phyloP scores from a whole-genome alignment of 2,888 invertebrate genomes.

The Acholoe squamosa region DNA sequence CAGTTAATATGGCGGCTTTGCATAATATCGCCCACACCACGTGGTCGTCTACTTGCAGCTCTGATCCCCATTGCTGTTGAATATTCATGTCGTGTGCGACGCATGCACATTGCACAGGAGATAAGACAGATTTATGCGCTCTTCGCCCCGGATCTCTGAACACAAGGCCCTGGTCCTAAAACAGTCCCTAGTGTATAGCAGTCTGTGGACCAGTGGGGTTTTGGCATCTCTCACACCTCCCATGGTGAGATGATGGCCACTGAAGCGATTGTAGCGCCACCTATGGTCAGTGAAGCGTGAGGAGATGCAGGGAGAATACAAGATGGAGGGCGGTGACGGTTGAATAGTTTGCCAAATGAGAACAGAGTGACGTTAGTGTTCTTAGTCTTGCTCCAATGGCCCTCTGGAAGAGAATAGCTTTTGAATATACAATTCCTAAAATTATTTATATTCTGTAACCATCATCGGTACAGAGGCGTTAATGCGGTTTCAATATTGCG shows the following conservation, averaged over 20 bases:
- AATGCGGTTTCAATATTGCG: too few relatives aligned
- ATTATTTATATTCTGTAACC: too few relatives aligned
- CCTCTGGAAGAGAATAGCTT: not conserved
- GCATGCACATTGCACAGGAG: not conserved
- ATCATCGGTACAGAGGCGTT: too few relatives aligned
- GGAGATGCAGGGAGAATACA: not conserved
- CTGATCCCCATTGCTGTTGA: not conserved
- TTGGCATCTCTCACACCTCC: not conserved
- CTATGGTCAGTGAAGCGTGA: not conserved
- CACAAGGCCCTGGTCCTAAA: not conserved
- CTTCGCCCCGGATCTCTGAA: not conserved
- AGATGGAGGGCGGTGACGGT: not conserved
- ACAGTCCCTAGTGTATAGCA: not conserved
- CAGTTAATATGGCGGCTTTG: not conserved
- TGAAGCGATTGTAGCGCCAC: not conserved
- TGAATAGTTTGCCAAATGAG: not conserved
- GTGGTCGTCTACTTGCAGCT: not conserved
- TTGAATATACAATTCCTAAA: not conserved
- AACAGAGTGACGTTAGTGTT: not conserved
- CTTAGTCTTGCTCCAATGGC: not conserved
- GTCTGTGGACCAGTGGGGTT: not conserved
- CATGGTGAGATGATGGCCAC: not conserved
- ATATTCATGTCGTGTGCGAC: not conserved
- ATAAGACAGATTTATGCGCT: constrained; percentile 13
- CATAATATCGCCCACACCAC: constrained; percentile 36